Evolutionary conservation across 2,797 vertebrate genomes (phyloP), one percentile per base, ranked within the genome.

Genomic region (Cyprinella venusta): DNA sequence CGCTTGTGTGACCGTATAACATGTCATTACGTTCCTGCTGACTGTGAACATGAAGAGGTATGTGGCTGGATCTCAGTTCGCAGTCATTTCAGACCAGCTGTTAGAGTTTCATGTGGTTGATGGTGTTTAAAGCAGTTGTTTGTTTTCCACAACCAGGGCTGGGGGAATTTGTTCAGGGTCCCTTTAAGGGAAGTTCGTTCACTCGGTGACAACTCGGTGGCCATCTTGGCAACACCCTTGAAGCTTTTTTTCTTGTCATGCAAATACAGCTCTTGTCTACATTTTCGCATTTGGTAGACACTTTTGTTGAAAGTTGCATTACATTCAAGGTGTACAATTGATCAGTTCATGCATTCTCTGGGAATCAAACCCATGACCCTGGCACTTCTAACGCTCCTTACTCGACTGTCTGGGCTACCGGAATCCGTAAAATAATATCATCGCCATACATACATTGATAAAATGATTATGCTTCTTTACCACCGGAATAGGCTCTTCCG

Each of bases 31-130:
- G 30, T 15, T 38, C 40, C 13, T 65, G 42, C 30, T 64, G 42
- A 65, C 38, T 61, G 16, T 65, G 38, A 33, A 71, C 40, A 69
- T 61, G 59, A 33, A 45, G 54, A 24, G 42, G 21, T 12, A 18
- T 40, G 36, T n/a, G 38, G 33, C 45, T 67, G 16, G 9, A 40
- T 26, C 45, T 68, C 19, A 52, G 10, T 54, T 79, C 40, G 40
- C 48, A 80, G 45, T 45, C 10, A 48, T 78, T 65, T 67, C 61
- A 48, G 42, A 50, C 45, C n/a, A 79, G 40, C 76, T 78, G 76
- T 78, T 50, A 38, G 50, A 38, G 50, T 56, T 56, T 56, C 71
- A 38, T 38, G 50, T 36, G 19, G 33, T 38, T 15, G 50, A 15
- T 75, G 52, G 56, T 36, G 42, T 65, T 63, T 30, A 63, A 59